These are phyloP conservation scores for Ophraella communa DNA, from an alignment of 2,888 invertebrate genomes.

Conservation along the genomic window DNA sequence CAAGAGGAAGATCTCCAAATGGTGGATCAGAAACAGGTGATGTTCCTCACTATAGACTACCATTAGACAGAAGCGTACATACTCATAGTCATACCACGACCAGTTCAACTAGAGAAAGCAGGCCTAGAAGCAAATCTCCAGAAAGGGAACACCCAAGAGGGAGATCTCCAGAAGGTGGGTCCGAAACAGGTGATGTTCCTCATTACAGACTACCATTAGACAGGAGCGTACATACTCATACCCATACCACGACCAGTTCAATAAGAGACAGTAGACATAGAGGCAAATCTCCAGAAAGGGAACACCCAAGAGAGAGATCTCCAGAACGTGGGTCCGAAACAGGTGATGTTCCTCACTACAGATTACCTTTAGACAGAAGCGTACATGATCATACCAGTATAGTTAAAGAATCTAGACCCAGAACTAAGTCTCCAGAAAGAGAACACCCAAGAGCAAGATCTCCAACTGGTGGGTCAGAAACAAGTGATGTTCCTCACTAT, in stretches of 20 bases:
- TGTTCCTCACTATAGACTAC: slow-evolving; percentile 31
- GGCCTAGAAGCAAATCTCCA: neutral
- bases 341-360: slow-evolving; percentile 30
- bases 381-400: neutral
- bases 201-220: slow-evolving; percentile 28
- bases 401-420: neutral
- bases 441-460: too few relatives aligned
- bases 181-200: slow-evolving; percentile 18
- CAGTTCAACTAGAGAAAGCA: neutral
- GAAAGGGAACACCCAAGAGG: neutral
- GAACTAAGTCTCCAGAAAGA: neutral
- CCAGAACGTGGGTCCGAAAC: neutral
- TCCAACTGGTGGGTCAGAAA: neutral
- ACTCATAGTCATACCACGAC: neutral
- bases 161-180: neutral
- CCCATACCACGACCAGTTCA: neutral
- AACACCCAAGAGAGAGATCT: neutral
- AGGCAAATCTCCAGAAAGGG: neutral
- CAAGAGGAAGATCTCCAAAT: neutral
- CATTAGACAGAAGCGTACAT: slow-evolving; percentile 23
- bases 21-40: slow-evolving; percentile 12
- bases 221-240: neutral
- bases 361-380: slow-evolving; percentile 28
- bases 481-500: slow-evolving; percentile 28
- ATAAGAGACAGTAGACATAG: neutral